Evolutionary conservation across 2,797 vertebrate species (phyloP).

Genomic region (Microcaecilia unicolor): DNA sequence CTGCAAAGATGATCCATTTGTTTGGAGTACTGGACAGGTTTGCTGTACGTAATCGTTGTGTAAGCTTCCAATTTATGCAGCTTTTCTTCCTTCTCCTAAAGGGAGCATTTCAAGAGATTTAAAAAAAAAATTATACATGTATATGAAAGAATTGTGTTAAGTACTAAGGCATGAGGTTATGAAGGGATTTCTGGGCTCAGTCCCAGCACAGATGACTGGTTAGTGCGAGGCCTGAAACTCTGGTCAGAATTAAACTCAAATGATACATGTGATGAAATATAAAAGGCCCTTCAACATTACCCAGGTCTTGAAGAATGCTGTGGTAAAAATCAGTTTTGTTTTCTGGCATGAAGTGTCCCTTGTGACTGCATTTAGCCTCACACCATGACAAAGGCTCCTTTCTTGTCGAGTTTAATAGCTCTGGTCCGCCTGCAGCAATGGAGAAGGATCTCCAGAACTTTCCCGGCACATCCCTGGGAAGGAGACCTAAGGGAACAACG

Average conservation of each 20-base stretch:
- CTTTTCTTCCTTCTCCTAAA: neutral
- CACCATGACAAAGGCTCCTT: constrained; percentile 70
- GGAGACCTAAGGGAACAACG: no score
- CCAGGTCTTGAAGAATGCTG: constrained; percentile 57
- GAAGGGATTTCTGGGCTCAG: neutral
- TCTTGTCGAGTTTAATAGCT: constrained; percentile 62
- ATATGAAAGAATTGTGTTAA: no score
- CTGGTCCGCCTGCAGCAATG: constrained; percentile 31
- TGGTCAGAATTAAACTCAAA: constrained; percentile 34
- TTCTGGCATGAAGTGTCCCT: constrained; percentile 61
- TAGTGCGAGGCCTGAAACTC: neutral
- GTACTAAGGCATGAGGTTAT: constrained; percentile 3
- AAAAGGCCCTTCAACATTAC: constrained; percentile 47
- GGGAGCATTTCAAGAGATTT: neutral
- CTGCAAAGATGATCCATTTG: no score
- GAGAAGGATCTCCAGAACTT: constrained; percentile 1
- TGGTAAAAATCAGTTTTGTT: constrained; percentile 58
- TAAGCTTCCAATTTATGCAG: no score
- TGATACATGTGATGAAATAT: constrained; percentile 26
- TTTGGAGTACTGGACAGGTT: no score
- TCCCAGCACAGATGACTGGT: neutral
- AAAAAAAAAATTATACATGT: no score
- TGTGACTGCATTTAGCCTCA: constrained; percentile 62
- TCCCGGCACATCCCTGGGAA: no score
- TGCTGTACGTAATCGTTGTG: no score